A percentile compares a stretch with the other conserved stretches of the same genome.
Evolutionary conservation across 2,888 invertebrate genomes (phyloP).

Genomic region (Chirona hameri): DNA sequence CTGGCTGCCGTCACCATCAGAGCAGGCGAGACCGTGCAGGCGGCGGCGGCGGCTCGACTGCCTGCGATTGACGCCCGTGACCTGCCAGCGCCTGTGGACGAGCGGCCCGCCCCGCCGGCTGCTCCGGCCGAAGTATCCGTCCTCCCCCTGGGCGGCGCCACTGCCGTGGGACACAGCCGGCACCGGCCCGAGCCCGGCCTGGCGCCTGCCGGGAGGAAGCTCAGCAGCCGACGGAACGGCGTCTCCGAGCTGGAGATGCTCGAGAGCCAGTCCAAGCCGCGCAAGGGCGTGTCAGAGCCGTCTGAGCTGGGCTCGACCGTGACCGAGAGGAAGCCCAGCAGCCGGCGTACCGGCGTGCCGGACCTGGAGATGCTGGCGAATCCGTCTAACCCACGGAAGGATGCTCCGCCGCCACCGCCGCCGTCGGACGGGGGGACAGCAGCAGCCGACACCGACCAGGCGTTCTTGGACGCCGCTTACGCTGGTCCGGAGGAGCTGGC

Average conservation of each 20-base stretch:
- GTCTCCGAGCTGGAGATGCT: background rate
- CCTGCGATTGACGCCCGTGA: too few relatives aligned
- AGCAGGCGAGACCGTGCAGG: too few relatives aligned
- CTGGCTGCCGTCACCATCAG: too few relatives aligned
- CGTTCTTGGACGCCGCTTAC: too few relatives aligned
- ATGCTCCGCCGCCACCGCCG: background rate
- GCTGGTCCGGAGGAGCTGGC: background rate
- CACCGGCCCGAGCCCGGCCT: conserved; percentile 12
- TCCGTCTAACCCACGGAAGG: background rate
- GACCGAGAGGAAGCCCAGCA: background rate
- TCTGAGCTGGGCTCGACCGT: background rate
- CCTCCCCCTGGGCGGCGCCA: background rate
- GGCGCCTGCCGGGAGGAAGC: background rate
- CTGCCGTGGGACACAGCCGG: background rate
- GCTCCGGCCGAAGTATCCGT: background rate
- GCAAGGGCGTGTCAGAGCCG: background rate
- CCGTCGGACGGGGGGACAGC: background rate
- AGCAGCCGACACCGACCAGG: background rate
- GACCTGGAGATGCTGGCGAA: background rate
- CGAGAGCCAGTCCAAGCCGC: background rate
- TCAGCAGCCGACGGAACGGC: background rate
- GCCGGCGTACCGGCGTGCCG: background rate
- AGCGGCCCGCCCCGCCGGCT: background rate
- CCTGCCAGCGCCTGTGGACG: background rate
- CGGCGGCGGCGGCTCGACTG: too few relatives aligned